Conservation (phyloP, 2,113 vertebrate genomes). For the Hypomesus transpacificus region DNA sequence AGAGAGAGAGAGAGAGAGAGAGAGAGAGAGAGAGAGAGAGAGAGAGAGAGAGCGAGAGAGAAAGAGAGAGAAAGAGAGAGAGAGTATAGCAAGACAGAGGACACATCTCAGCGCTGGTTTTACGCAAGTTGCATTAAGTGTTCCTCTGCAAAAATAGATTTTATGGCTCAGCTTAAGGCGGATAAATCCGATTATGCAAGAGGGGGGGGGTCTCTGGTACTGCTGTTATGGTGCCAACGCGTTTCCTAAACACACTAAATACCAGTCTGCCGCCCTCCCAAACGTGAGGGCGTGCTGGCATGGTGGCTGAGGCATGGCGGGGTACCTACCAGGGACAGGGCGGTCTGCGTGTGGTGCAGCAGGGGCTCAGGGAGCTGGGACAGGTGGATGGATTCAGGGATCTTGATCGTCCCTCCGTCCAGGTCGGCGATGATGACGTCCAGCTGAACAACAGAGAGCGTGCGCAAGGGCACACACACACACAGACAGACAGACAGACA, state of each 20-base stretch:
- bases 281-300: neutral
- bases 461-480: slow-evolving; percentile 3
- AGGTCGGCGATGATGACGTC: slow-evolving; percentile 98
- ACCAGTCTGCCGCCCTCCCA: too few species aligned
- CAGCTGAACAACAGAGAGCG: slow-evolving; percentile 70
- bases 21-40: neutral
- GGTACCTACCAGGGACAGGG: slow-evolving; percentile 83
- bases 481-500: slow-evolving; percentile 11
- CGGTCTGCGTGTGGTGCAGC: slow-evolving; percentile 83
- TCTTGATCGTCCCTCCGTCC: slow-evolving; percentile 97
- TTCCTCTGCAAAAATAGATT: neutral
- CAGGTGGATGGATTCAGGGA: slow-evolving; percentile 96
- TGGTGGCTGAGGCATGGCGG: neutral
- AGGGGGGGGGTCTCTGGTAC: too few species aligned
- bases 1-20: too few species aligned
- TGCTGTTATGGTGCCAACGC: too few species aligned
- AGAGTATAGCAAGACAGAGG: neutral
- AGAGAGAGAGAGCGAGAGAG: neutral
- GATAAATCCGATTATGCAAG: too few species aligned
- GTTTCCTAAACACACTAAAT: too few species aligned
- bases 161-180: neutral
- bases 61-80: neutral
- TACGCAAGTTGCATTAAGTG: neutral
- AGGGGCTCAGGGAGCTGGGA: slow-evolving; percentile 93
- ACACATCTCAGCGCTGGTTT: neutral